Evolutionary conservation across 2,113 vertebrate genomes (phyloP).

Genomic region (Takifugu bimaculatus): DNA sequence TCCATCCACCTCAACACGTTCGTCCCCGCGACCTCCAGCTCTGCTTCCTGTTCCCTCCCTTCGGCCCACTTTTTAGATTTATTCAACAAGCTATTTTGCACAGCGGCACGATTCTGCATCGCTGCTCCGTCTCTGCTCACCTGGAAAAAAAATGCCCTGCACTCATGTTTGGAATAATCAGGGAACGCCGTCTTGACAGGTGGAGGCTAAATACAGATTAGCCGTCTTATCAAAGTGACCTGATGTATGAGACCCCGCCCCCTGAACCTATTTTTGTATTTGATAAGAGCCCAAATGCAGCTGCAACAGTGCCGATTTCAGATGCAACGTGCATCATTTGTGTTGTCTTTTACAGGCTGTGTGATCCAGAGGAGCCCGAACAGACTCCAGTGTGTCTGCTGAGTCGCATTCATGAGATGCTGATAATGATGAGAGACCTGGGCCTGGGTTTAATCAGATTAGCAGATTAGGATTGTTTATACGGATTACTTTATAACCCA

Average conservation of each 20-base stretch:
- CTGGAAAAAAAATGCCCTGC: conserved; percentile 18
- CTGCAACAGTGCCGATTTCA: not conserved
- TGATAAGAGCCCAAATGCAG: not conserved
- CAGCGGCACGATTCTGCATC: too few relatives aligned
- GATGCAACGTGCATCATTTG: not conserved
- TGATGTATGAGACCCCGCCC: conserved; percentile 32
- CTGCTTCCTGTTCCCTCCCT: too few relatives aligned
- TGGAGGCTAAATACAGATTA: conserved; percentile 75
- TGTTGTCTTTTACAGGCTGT: not conserved
- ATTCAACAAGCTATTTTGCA: too few relatives aligned
- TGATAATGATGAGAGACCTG: conserved; percentile 24
- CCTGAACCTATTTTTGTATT: conserved; percentile 36
- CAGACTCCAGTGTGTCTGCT: conserved; percentile 17
- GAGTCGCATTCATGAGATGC: conserved; percentile 11
- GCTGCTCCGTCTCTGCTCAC: not conserved
- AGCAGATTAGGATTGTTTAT: conserved; percentile 79
- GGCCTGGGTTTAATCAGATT: conserved; percentile 81
- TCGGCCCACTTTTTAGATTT: too few relatives aligned
- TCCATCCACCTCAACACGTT: too few relatives aligned
- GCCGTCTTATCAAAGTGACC: conserved; percentile 53
- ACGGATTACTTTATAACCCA: conserved; percentile 83
- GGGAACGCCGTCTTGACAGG: conserved; percentile 56
- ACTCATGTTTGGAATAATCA: conserved; percentile 37
- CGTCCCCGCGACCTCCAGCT: too few relatives aligned
- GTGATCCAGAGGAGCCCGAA: conserved; percentile 1